These are phyloP conservation scores for Drosophila colorata DNA, from an alignment of 2,888 invertebrate genomes.

Conservation along the genomic window DNA sequence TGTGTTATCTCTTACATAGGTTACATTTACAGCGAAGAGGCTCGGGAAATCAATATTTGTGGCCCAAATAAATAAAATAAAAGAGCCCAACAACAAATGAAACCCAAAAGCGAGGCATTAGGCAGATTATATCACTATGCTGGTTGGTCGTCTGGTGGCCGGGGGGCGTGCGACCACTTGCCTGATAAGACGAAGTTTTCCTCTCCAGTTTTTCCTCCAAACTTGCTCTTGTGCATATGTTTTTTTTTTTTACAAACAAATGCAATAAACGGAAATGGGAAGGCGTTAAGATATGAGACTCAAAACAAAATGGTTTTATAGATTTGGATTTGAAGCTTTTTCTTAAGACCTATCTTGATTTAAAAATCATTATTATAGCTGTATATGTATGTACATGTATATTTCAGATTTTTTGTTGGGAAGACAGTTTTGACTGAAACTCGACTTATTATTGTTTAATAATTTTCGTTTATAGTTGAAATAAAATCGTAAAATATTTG, in stretches of 20 bases:
- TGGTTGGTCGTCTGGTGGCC: background rate
- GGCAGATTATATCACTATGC: constrained; percentile 40
- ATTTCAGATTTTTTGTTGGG: too few relatives aligned
- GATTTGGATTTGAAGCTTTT: background rate
- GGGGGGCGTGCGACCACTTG: constrained; percentile 43
- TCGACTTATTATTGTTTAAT: background rate
- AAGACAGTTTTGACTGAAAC: too few relatives aligned
- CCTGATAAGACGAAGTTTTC: constrained; percentile 48
- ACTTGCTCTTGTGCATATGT: constrained; percentile 19
- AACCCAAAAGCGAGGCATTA: constrained; percentile 37
- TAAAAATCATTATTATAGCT: background rate
- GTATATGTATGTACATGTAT: too few relatives aligned
- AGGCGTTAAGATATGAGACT: background rate
- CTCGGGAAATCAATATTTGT: constrained; percentile 72
- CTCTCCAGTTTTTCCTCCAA: background rate
- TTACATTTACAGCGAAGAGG: constrained; percentile 42
- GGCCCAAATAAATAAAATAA: constrained; percentile 56
- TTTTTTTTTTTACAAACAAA: constrained; percentile 26
- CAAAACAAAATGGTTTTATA: background rate
- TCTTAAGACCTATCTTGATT: background rate
- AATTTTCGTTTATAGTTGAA: too few relatives aligned
- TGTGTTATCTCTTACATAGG: constrained; percentile 47
- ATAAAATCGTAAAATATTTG: too few relatives aligned
- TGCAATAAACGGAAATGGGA: constrained; percentile 15
- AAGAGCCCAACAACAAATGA: constrained; percentile 30